Evolutionary conservation across 2,113 vertebrate species (phyloP).

Genomic region (Arvicanthis niloticus): DNA sequence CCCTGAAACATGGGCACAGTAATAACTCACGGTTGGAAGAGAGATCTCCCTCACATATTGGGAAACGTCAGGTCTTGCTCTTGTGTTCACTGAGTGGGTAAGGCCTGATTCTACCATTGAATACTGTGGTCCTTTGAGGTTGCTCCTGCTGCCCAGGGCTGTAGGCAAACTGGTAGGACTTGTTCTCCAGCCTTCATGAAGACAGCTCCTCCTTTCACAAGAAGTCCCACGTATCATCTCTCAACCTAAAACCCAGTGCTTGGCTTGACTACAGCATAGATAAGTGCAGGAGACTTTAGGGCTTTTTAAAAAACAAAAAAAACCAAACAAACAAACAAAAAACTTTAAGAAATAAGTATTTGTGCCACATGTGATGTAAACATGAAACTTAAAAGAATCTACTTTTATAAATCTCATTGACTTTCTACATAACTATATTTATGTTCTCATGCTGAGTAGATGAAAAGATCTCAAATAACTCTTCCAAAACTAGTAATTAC

Average conservation of each 20-base stretch:
- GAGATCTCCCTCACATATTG: conserved; percentile 12
- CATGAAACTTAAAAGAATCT: neutral
- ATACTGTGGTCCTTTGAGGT: conserved; percentile 74
- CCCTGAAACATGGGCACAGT: neutral
- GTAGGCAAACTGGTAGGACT: conserved; percentile 81
- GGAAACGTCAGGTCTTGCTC: conserved; percentile 60
- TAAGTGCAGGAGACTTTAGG: neutral
- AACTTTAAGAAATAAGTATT: neutral
- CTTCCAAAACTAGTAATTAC: conserved; percentile 21
- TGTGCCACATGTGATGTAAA: neutral
- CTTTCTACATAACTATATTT: neutral
- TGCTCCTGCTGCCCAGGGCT: conserved; percentile 10
- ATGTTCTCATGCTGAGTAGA: neutral
- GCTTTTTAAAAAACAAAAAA: neutral
- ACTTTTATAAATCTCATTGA: neutral
- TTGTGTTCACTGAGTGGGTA: conserved; percentile 57
- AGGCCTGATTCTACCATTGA: conserved; percentile 81
- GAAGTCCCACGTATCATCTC: conserved; percentile 78
- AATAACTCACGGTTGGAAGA: conserved; percentile 32
- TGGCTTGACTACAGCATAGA: conserved; percentile 59
- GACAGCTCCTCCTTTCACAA: conserved; percentile 78
- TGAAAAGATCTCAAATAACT: conserved; percentile 25
- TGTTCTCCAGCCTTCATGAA: conserved; percentile 75
- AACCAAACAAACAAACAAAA: too few species aligned
- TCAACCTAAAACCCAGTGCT: conserved; percentile 69